Percentiles rank a stretch among this genome's conserved stretches.
These are phyloP conservation scores for Drosophila nigrodunni DNA, from an alignment of 1,140 invertebrate genomes.

Conservation along the genomic window DNA sequence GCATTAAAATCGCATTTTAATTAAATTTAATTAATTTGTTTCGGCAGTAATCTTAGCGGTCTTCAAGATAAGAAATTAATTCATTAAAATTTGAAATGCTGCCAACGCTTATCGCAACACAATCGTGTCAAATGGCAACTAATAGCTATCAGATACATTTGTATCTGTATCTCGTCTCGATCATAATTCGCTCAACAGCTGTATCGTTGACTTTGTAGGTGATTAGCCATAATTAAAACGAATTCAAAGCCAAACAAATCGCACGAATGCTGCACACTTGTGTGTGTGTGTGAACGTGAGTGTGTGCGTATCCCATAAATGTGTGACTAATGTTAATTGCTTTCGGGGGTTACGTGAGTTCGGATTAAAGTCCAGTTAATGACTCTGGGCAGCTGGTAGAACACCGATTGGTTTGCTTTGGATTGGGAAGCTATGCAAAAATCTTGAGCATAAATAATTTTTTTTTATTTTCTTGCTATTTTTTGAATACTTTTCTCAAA, in stretches of 20 bases:
- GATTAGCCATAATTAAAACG: slow-evolving; percentile 70
- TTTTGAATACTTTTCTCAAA: slow-evolving; percentile 17
- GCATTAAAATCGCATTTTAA: background rate
- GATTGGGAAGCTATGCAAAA: background rate
- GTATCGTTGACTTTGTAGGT: slow-evolving; percentile 52
- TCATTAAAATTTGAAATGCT: slow-evolving; percentile 9
- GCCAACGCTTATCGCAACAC: background rate
- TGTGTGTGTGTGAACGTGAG: background rate
- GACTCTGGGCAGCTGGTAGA: slow-evolving; percentile 17
- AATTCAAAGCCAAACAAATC: slow-evolving; percentile 57
- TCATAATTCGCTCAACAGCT: background rate
- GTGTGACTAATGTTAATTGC: slow-evolving; percentile 42
- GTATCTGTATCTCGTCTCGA: background rate
- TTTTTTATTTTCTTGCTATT: slow-evolving; percentile 25
- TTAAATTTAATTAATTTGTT: slow-evolving; percentile 8
- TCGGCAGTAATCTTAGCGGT: background rate
- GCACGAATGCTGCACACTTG: slow-evolving; percentile 17
- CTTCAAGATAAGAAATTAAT: background rate
- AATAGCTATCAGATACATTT: slow-evolving; percentile 1
- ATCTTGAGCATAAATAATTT: slow-evolving; percentile 36
- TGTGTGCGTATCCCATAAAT: slow-evolving; percentile 18
- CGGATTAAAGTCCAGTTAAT: slow-evolving; percentile 10
- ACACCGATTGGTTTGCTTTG: background rate
- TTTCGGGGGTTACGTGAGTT: slow-evolving; percentile 26
- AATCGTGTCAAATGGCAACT: slow-evolving; percentile 3